These are phyloP conservation scores for Ophion slaviceki DNA, from an alignment of 2,888 invertebrate species.

Conservation along the genomic window DNA sequence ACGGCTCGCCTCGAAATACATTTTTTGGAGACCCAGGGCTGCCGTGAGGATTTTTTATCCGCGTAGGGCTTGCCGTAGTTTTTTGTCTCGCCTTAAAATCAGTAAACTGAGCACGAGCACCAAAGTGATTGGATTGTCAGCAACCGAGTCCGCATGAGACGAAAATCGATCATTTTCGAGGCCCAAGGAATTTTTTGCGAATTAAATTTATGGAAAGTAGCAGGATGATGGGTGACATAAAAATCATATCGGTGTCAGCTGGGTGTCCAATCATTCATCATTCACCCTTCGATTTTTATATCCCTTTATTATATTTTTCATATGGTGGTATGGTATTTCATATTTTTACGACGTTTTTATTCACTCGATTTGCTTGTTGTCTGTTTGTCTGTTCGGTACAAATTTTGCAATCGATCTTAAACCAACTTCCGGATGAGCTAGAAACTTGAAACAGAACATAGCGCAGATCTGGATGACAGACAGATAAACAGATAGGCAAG, in stretches of 20 bases:
- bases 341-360: too few species aligned
- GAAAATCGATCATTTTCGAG: background rate
- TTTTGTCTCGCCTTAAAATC: background rate
- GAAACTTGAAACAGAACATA: too few species aligned
- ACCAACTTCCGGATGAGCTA: too few species aligned
- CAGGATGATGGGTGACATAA: background rate
- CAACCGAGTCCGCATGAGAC: background rate
- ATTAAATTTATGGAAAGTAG: background rate
- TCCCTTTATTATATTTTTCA: background rate
- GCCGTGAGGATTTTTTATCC: background rate
- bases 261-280: background rate
- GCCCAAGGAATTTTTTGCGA: background rate
- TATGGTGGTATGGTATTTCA: background rate
- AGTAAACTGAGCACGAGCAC: background rate
- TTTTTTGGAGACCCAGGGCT: background rate
- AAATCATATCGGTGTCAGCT: background rate
- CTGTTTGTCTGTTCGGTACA: too few species aligned
- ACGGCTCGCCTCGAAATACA: background rate
- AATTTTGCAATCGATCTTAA: too few species aligned
- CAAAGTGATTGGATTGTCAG: background rate
- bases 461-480: too few species aligned
- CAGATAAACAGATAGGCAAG: too few species aligned
- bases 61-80: background rate
- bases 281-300: background rate
- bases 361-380: too few species aligned